These are phyloP conservation scores for Acleris cristana DNA, from an alignment of 2,888 invertebrate species.

Conservation along the genomic window DNA sequence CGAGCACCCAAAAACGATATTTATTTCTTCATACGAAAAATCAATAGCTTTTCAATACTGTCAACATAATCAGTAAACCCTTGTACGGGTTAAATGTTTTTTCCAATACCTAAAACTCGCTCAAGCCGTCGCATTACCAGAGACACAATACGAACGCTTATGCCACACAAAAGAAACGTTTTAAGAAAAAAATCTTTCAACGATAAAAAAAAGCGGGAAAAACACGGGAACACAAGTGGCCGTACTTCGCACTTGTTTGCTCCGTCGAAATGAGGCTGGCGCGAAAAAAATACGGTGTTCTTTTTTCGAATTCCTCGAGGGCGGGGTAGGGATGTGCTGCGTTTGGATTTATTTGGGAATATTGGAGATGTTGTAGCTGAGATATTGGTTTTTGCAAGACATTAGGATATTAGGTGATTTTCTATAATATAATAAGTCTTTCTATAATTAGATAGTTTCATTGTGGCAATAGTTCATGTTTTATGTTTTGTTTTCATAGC, in stretches of 20 bases:
- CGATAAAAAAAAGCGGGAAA: constrained; percentile 37
- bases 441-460: no score
- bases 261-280: constrained; percentile 38
- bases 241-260: constrained; percentile 42
- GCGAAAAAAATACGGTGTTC: constrained; percentile 36
- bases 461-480: no score
- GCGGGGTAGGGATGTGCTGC: constrained; percentile 18
- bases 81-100: constrained; percentile 25
- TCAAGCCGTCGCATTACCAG: constrained; percentile 39
- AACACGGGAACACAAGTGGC: constrained; percentile 42
- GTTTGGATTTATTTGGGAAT: background rate
- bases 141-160: constrained; percentile 39
- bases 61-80: constrained; percentile 15
- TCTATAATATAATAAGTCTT: no score
- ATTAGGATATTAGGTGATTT: no score
- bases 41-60: constrained; percentile 13
- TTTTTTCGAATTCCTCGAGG: constrained; percentile 41
- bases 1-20: background rate
- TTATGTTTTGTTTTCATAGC: no score
- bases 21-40: background rate
- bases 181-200: constrained; percentile 40
- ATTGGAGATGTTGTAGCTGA: background rate
- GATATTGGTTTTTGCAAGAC: background rate
- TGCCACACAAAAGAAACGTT: constrained; percentile 47
- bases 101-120: constrained; percentile 22